Percentiles rank a stretch among this genome's conserved stretches.
phyloP scores from a whole-genome alignment of 2,113 vertebrate genomes.

The Melierax canorus region DNA sequence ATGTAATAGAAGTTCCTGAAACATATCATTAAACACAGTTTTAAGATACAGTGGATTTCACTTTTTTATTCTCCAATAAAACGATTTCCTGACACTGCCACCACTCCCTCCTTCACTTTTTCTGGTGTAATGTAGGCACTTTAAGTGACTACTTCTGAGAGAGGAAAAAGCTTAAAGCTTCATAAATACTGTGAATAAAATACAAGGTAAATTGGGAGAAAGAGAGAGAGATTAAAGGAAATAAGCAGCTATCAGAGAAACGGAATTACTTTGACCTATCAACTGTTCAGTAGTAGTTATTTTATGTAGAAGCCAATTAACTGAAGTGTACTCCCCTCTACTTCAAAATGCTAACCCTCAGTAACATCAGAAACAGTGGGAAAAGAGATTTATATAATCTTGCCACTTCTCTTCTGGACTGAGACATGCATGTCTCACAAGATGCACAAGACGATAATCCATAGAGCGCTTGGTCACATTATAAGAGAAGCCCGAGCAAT shows the following conservation, averaged over 20 bases:
- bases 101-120: not conserved
- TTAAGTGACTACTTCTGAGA: not conserved
- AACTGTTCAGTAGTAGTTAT: not conserved
- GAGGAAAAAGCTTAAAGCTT: not conserved
- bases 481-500: not conserved
- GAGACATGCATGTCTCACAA: not conserved
- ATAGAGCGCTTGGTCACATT: not conserved
- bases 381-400: not conserved
- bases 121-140: not conserved
- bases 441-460: not conserved
- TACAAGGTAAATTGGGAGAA: not conserved
- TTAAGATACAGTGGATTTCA: not conserved
- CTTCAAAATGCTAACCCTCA: not conserved
- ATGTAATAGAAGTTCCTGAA: slow-evolving; percentile 99
- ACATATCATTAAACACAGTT: slow-evolving; percentile 62
- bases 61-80: not conserved
- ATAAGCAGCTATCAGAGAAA: not conserved
- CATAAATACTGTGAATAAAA: not conserved
- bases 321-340: not conserved
- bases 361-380: not conserved
- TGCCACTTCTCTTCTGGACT: not conserved
- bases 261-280: not conserved
- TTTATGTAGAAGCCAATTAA: not conserved
- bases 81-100: fast-evolving
- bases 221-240: not conserved